A percentile compares a stretch with the other conserved stretches of the same genome.
Conservation (phyloP, 2,113 vertebrate species). For the Catagonus wagneri region DNA sequence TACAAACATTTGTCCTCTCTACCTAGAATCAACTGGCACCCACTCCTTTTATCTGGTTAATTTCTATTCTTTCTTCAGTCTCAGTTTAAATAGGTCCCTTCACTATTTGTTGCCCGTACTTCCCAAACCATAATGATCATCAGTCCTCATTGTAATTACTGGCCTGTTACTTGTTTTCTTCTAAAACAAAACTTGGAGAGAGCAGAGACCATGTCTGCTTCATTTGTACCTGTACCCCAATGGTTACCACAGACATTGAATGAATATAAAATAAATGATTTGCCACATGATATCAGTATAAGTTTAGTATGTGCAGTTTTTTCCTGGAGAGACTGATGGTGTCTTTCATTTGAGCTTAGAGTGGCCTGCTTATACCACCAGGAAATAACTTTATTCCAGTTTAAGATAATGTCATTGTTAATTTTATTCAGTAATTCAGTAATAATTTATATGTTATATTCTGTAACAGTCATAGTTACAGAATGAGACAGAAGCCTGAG, state of each 20-base stretch:
- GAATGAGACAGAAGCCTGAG: conserved; percentile 45
- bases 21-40: not conserved
- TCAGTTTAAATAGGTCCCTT: not conserved
- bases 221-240: not conserved
- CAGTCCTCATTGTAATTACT: conserved; percentile 8
- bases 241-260: not conserved
- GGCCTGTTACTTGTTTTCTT: conserved; percentile 38
- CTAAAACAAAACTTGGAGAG: not conserved
- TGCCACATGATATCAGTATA: conserved; percentile 1
- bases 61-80: conserved; percentile 4
- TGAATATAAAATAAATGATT: conserved; percentile 40
- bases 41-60: not conserved
- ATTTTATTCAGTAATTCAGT: conserved; percentile 66
- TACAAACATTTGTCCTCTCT: not conserved
- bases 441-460: conserved; percentile 59
- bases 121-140: not conserved
- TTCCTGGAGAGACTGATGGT: not conserved
- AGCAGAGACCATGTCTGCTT: not conserved
- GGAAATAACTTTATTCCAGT: conserved; percentile 35
- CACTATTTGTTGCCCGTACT: not conserved
- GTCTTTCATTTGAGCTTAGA: conserved; percentile 55
- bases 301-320: not conserved
- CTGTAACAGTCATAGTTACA: conserved; percentile 45
- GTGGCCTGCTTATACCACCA: not conserved
- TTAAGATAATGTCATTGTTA: conserved; percentile 29